Evolutionary conservation across 1,140 invertebrate species (phyloP).

Genomic region (Uloborus diversus): DNA sequence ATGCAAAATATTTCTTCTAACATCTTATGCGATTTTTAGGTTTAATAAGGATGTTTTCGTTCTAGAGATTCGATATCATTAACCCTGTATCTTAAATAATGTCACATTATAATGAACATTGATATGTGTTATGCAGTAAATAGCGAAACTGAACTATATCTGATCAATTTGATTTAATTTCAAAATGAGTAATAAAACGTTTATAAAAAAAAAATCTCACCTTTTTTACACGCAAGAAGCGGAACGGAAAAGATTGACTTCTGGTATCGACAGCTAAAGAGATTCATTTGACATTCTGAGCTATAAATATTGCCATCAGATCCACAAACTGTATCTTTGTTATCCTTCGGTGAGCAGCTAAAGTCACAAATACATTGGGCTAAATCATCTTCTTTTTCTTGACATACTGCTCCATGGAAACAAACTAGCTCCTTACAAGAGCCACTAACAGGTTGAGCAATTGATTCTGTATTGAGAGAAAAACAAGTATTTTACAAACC

Average conservation of each 20-base stretch:
- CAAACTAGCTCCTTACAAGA: slow-evolving; percentile 80
- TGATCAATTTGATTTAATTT: too few relatives aligned
- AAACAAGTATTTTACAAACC: too few relatives aligned
- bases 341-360: slow-evolving; percentile 60
- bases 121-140: too few relatives aligned
- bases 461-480: slow-evolving; percentile 44
- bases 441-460: slow-evolving; percentile 66
- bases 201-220: not conserved
- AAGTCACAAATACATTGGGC: slow-evolving; percentile 70
- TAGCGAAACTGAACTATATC: too few relatives aligned
- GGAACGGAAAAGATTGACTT: slow-evolving; percentile 82
- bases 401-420: slow-evolving; percentile 83
- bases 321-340: slow-evolving; percentile 75
- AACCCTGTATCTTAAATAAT: too few relatives aligned
- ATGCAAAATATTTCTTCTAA: too few relatives aligned
- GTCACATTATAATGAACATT: too few relatives aligned
- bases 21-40: too few relatives aligned
- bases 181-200: too few relatives aligned
- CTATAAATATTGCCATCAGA: slow-evolving; percentile 84
- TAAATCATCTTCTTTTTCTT: slow-evolving; percentile 76
- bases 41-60: too few relatives aligned
- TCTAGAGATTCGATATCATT: too few relatives aligned
- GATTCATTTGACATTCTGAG: slow-evolving; percentile 77
- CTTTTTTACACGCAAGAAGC: slow-evolving; percentile 71
- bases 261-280: slow-evolving; percentile 81